Evolutionary conservation across 2,888 invertebrate genomes (phyloP).

Genomic region (Drymonia ruficornis): DNA sequence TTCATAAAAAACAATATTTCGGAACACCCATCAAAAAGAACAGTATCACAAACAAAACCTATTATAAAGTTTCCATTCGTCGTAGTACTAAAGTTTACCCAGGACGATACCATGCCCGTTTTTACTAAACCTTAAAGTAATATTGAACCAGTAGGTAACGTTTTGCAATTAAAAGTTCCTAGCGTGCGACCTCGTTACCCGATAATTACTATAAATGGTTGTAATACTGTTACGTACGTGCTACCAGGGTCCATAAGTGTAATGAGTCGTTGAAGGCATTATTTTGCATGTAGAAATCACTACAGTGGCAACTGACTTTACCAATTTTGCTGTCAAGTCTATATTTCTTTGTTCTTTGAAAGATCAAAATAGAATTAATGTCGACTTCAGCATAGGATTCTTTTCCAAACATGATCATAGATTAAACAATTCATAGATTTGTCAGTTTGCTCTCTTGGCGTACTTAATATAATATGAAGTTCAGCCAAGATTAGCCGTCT

Average conservation of each 20-base stretch:
- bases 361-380: too few relatives aligned
- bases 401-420: too few relatives aligned
- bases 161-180: constrained; percentile 44
- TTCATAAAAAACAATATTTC: neutral
- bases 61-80: constrained; percentile 28
- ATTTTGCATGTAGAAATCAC: neutral
- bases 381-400: too few relatives aligned
- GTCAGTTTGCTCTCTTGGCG: too few relatives aligned
- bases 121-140: constrained; percentile 3
- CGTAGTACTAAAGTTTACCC: constrained; percentile 12
- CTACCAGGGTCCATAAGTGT: neutral
- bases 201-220: constrained; percentile 20
- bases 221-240: constrained; percentile 10
- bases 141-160: constrained; percentile 13
- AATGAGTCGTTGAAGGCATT: neutral
- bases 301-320: neutral
- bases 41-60: constrained; percentile 24
- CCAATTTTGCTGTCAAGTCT: too few relatives aligned
- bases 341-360: too few relatives aligned
- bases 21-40: constrained; percentile 13
- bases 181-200: constrained; percentile 25
- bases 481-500: too few relatives aligned
- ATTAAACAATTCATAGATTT: too few relatives aligned
- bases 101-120: neutral
- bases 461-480: too few relatives aligned